phyloP scores from a whole-genome alignment of 2,888 invertebrate species.

The Cerceris ruficornis region DNA sequence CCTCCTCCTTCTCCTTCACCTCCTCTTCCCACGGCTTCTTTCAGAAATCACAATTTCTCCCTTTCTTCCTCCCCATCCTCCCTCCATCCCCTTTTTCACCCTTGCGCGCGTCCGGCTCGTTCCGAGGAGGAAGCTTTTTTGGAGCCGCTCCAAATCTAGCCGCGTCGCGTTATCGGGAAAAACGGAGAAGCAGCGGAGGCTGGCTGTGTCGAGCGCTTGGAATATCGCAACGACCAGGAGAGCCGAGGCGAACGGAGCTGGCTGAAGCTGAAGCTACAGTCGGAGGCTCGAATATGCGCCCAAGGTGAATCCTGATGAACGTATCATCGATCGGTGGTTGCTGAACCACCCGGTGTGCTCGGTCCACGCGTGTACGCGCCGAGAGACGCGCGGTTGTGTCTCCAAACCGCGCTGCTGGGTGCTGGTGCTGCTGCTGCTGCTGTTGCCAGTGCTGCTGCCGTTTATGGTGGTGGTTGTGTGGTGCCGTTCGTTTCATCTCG shows the following conservation, averaged over 20 bases:
- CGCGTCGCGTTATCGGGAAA: conserved; percentile 19
- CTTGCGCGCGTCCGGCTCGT: background rate
- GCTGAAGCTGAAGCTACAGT: background rate
- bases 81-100: background rate
- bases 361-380: conserved; percentile 62
- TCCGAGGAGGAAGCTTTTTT: conserved; percentile 40
- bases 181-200: conserved; percentile 8
- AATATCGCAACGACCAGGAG: background rate
- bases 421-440: conserved; percentile 17
- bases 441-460: conserved; percentile 8
- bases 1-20: background rate
- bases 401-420: conserved; percentile 19
- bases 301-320: conserved; percentile 64
- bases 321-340: conserved; percentile 60
- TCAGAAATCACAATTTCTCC: background rate
- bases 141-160: conserved; percentile 61
- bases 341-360: conserved; percentile 56
- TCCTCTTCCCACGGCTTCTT: background rate
- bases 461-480: background rate
- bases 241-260: conserved; percentile 1
- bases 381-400: conserved; percentile 35
- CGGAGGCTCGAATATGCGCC: conserved; percentile 52
- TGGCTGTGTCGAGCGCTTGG: background rate
- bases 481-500: background rate
- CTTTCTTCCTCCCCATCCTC: background rate